Evolutionary conservation across 2,888 invertebrate genomes (phyloP), one percentile per base, ranked within the genome.

Genomic region (Fabriciana adippe): DNA sequence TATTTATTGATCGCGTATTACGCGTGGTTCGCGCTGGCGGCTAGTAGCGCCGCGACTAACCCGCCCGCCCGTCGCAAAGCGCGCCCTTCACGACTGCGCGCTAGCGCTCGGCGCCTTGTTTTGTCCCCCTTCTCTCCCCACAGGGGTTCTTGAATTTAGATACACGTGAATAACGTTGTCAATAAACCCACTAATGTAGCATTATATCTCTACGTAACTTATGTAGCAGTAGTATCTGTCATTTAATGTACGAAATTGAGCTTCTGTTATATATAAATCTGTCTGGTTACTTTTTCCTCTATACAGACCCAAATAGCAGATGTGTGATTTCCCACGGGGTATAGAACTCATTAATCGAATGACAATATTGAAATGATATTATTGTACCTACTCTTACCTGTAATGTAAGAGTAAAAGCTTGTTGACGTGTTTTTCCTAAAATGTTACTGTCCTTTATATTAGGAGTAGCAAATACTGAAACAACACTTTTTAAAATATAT

Each of bases 21-120:
- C 82, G 85, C 82, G 83, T 74, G 79, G 85, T 85, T 86, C 87
- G 89, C 92, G 85, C 81, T 79, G 81, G 88, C 90, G 90, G 91
- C 89, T 81, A 86, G 85, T 78, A 87, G 79, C 83, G 92, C 91
- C 92, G 90, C 92, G 89, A 93, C 93, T 89, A 85, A 80, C 81
- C 76, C 79, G 80, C 81, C 78, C 82, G 79, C 78, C 81, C 81
- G 80, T 68, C 73, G 70, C 71, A 66, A 70, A 69, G 76, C 72
- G 77, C 74, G 71, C 73, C 73, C 72, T 74, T 70, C 74, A 82
- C 88, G 85, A 74, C 87, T 89, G 89, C 89, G 89, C 88, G 82
- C 59, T 51, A 51, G 16, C n/a, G 11, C 61, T 67, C 71, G 76
- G 71, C 79, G 79, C 80, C 84, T 80, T 82, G 81, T 86, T 85